phyloP scores from a whole-genome alignment of 2,888 invertebrate species.

The Calameuta idolon region DNA sequence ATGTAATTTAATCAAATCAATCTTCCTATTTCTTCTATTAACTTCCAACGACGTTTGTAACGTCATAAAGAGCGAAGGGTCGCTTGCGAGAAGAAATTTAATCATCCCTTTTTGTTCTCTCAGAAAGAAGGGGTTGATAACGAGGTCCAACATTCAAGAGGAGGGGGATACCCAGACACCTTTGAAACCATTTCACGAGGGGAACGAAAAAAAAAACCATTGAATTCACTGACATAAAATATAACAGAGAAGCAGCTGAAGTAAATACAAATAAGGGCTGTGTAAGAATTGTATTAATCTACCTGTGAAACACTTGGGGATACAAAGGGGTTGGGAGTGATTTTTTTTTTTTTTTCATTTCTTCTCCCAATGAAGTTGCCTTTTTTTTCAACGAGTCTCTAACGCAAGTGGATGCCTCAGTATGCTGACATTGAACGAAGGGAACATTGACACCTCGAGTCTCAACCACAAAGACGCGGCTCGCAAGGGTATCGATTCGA shows the following conservation, averaged over 20 bases:
- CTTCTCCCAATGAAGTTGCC: background rate
- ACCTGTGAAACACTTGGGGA: background rate
- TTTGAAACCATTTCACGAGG: background rate
- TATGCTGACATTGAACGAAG: constrained; percentile 3
- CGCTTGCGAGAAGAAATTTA: background rate
- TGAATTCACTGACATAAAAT: background rate
- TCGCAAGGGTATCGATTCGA: constrained; percentile 1
- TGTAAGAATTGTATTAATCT: background rate
- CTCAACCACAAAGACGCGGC: background rate
- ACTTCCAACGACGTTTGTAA: background rate
- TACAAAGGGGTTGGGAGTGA: background rate
- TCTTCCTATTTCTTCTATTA: background rate
- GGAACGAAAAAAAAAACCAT: background rate
- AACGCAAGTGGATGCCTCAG: background rate
- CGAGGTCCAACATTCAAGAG: background rate
- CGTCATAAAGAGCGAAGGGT: background rate
- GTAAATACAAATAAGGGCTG: background rate
- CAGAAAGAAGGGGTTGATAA: background rate
- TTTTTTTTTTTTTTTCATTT: background rate
- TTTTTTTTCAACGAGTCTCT: background rate
- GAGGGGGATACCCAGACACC: background rate
- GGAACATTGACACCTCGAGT: constrained; percentile 4
- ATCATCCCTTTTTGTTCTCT: background rate
- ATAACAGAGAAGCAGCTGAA: background rate
- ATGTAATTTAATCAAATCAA: background rate